Evolutionary conservation across 2,113 vertebrate genomes (phyloP), one percentile per base, ranked within the genome.

Genomic region (Leucosticte australis): DNA sequence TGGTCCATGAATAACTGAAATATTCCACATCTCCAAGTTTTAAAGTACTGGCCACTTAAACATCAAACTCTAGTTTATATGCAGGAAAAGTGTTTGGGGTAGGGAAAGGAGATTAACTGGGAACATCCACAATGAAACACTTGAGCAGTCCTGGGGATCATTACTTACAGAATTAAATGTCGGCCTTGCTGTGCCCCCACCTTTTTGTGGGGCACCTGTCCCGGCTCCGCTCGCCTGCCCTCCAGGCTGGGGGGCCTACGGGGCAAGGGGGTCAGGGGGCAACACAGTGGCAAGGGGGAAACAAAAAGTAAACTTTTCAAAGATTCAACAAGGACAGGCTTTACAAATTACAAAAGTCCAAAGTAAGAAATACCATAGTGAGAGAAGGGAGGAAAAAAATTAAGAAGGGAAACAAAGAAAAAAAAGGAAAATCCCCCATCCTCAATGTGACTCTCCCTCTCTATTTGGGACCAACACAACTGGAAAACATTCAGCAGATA

Each of bases 111-210:
- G 60, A 87, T 53, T 86, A 33, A 83, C 11, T 87, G 46, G 81
- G 89, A 94, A 95, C 84, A 96, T 56, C 93, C 67, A 91, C 3
- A 60, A 89, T 3, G 73, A 87, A 75, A 96, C 47, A 91, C 46
- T 83, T 47, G 86, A 78, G 89, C 68, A 86, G 65, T 67, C 83
- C 53, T 53, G 92, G 94, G 94, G 96, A 96, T 84, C 42, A 16
- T 97, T 99, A 98, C 98, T 99, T 98, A 98, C 98, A 98, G 97
- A 98, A 94, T 98, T 94, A 63, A 97, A 97, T 94, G 98, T 97
- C 23, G 97, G 96, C 97, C 98, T 97, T 97, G 97, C 96, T 96
- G 97, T 97, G 96, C 93, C 97, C 91, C 97, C 95, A 98, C 97
- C 97, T 94, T 98, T 98, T 95, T 98, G 98, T 95, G 98, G 98